phyloP scores from a whole-genome alignment of 1,140 invertebrate genomes.

The Drosophila erecta region DNA sequence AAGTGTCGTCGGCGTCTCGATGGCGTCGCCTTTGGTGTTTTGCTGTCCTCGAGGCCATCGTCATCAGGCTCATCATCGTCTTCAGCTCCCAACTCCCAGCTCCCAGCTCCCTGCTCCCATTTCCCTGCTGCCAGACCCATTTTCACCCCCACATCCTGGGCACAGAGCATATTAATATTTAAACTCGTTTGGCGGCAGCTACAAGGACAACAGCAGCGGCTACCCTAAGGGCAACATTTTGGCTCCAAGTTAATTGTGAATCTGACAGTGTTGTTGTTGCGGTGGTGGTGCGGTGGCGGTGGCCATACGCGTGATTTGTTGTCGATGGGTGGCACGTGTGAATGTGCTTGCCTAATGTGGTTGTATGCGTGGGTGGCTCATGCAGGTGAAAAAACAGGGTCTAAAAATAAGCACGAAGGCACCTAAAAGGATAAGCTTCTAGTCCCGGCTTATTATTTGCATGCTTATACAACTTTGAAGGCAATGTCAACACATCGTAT shows the following conservation, averaged over 20 bases:
- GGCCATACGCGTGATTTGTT: conserved; percentile 66
- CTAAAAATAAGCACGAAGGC: background rate
- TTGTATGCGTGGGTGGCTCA: background rate
- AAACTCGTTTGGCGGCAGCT: conserved; percentile 56
- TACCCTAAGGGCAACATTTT: conserved; percentile 64
- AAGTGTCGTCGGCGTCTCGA: conserved; percentile 62
- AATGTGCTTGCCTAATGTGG: conserved; percentile 24
- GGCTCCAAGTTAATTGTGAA: conserved; percentile 74
- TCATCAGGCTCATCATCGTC: conserved; percentile 38
- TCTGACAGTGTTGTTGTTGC: conserved; percentile 33
- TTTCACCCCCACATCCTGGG: conserved; percentile 42
- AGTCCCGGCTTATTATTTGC: too few species aligned
- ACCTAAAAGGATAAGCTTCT: background rate
- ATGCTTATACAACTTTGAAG: background rate
- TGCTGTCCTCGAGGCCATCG: conserved; percentile 25
- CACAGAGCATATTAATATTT: conserved; percentile 70
- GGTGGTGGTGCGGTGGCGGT: conserved; percentile 9
- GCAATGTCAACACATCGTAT: background rate
- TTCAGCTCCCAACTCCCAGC: background rate
- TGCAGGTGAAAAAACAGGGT: background rate
- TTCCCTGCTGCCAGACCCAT: background rate
- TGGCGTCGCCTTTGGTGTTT: conserved; percentile 41
- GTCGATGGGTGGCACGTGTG: conserved; percentile 64
- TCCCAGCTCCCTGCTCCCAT: background rate
- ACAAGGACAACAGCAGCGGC: conserved; percentile 14